Evolutionary conservation across 2,797 vertebrate genomes (phyloP), one percentile per base, ranked within the genome.

Genomic region (Channa striata): DNA sequence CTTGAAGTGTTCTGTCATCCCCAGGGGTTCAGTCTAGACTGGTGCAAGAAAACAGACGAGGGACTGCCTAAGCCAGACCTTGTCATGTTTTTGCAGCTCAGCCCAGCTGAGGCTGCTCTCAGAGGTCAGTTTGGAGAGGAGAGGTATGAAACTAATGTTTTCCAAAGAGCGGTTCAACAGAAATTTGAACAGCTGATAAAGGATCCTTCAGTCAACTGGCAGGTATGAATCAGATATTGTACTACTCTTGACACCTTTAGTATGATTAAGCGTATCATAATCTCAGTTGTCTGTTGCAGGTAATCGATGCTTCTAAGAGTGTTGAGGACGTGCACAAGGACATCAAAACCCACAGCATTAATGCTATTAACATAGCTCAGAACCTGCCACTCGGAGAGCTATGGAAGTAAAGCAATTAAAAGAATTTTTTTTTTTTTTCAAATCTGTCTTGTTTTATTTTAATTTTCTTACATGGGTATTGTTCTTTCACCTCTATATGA

Each of bases 41-140:
- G 98, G 98, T 99, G 98, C 77, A 97, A 85, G 74, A 92, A 93
- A 9, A 94, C 98, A 0, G 98, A 99, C 0, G 82, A 94, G 61
- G 98, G 98, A 0, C 95, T 99, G 66, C 98, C 98, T 12, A 97
- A 96, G 77, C 98, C 98, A 0, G 98, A 99, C 87, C 87, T 99
- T 10, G 95, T 99, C 11, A 84, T 99, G 68, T 99, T 97, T 61
- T 94, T 99, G 10, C 92, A 96, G 67, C 67, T 99, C 39, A 93
- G 70, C 60, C 82, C 93, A 0, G 80, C 74, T 0, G 92, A 88
- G 5, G 97, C 97, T 0, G 94, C 94, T 0, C 72, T 82, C 5
- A 93, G 98, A 57, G 96, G 95, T 0, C 87, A 94, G 65, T 99
- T 94, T 49, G 98, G 98, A 25, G 68, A 16, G 0, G 98, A 99